phyloP scores from a whole-genome alignment of 2,888 invertebrate species.

The Pheosia gnoma region DNA sequence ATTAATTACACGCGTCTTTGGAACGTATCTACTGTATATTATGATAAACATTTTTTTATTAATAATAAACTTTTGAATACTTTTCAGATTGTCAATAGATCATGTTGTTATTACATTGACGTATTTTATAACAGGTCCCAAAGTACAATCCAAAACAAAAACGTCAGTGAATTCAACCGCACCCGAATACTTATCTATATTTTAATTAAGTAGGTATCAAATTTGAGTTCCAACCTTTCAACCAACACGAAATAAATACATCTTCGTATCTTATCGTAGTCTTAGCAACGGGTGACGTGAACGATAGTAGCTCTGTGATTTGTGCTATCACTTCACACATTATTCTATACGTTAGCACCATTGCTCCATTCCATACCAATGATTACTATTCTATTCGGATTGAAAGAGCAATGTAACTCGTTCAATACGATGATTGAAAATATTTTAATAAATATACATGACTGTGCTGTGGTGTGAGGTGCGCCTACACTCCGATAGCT shows the following conservation, averaged over 20 bases:
- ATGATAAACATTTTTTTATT: no score
- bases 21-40: not conserved
- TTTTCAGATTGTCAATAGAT: no score
- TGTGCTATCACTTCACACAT: constrained; percentile 44
- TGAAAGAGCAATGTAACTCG: constrained; percentile 33
- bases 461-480: constrained; percentile 33
- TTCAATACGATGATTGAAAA: constrained; percentile 15
- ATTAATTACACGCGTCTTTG: constrained; percentile 1
- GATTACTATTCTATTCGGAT: constrained; percentile 11
- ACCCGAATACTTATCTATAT: not conserved
- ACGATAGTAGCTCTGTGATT: constrained; percentile 52
- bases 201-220: constrained; percentile 1
- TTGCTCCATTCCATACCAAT: constrained; percentile 33
- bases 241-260: constrained; percentile 45
- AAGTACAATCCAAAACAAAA: not conserved
- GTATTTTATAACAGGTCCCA: not conserved
- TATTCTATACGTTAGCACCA: constrained; percentile 37
- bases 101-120: no score
- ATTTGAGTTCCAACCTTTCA: constrained; percentile 32
- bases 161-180: not conserved
- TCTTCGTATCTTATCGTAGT: constrained; percentile 60
- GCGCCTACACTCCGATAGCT: constrained; percentile 53
- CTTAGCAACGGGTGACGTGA: constrained; percentile 56
- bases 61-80: no score
- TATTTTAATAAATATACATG: constrained; percentile 31